Base-by-base conservation (phyloP, 2,888 invertebrate genomes). In the Cantharis rustica region DNA sequence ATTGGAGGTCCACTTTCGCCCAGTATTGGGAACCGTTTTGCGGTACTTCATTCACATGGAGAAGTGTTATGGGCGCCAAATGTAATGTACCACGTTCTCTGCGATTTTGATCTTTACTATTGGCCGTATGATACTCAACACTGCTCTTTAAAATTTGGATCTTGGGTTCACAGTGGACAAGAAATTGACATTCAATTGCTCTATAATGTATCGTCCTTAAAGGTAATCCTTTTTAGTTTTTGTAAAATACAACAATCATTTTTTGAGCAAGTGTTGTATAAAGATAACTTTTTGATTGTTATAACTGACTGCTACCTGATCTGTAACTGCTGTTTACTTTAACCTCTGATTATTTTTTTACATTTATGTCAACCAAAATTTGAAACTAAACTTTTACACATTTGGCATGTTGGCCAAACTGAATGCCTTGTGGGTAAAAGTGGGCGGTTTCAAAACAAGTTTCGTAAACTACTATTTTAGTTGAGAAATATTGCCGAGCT, bases 121-220 rank as follows among this genome's bases (percentile, higher is more conserved):
- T 96, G 96, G 96, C 96, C 96, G 0, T 91, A 89, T 68, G 96
- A 96, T 86, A 88, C 88, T 5, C 96, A 96, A 85, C 87, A 85
- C 0, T 94, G 94, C 82, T 83, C 86, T 63, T 87, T 96, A 77
- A 91, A 91, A 83, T 91, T 96, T 75, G 95, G 94, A 0, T 95
- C 95, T 0, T 93, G 95, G 92, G 91, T 92, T 0, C 91, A 93
- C 84, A 89, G 89, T 71, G 90, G 90, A 0, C 90, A 92, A 16
- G 90, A 93, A 81, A 87, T 94, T 9, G 89, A 91, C 77, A 81
- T 91, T 10, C 83, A 83, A n/a, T 10, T 72, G 0, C 11, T 20
- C 31, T 23, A 26, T 5, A 68, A 71, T 5, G 2, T 13, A 10
- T 62, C 15, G 4, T 27, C 74, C 4, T n/a, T n/a, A 0, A 20